Base-by-base conservation (phyloP, 2,113 vertebrate genomes). In the Dasyurus viverrinus region DNA sequence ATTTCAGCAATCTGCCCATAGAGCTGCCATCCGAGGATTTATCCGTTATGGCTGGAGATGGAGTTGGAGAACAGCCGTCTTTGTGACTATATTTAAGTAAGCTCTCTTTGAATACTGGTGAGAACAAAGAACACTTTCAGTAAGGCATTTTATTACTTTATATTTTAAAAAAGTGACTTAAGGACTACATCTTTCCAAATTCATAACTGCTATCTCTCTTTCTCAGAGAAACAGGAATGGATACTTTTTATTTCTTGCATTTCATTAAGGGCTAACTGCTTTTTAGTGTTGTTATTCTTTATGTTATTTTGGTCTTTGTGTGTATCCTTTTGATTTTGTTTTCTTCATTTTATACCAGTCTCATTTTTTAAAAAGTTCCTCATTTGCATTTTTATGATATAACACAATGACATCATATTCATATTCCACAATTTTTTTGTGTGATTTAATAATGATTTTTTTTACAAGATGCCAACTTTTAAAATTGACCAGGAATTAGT, bases 1-100 rank as follows among this genome's bases (percentile, higher is more conserved):
- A 53, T 52, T 94, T 94, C 46, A 99, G 99, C 99, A 99, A 94
- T 98, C 99, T 0, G 99, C 99, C 0, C 99, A 99, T 50, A 99
- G 99, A 0, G 99, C 99, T 36, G 99, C 99, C 0, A 98, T 99
- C 90, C 98, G 99, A 0, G 99, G 99, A 0, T 99, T 99, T 95
- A 92, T 99, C 95, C 98, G 99, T 10, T 99, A 99, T 0, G 99
- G 99, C 90, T 99, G 99, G 99, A 99, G 99, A 91, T 99, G 99
- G 99, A 98, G 99, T 97, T 99, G 99, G 99, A 99, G 99, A 94
- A 98, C 99, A 0, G 91, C 98, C 0, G 57, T 97, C 1, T 99
- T 99, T 54, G 98, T 99, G 68, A 98, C 99, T 0, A 10, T 99
- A 90, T 99, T 99, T 98, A 99, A 99, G 99, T 99, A 98, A 99